phyloP scores from a whole-genome alignment of 2,113 vertebrate genomes.

The Gymnobelideus leadbeateri region DNA sequence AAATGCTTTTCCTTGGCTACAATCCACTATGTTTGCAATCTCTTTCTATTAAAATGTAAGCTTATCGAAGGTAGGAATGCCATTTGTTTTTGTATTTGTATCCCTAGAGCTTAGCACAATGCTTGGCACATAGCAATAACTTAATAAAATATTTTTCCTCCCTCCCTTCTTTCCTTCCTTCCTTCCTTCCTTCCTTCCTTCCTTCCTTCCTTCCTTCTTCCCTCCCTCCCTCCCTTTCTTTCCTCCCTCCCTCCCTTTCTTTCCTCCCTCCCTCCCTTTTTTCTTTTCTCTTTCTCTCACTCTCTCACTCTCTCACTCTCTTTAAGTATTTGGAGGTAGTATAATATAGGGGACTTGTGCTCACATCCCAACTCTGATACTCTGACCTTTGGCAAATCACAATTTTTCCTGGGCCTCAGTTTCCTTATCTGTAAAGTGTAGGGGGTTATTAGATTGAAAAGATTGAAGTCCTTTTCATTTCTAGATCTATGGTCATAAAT shows the following conservation, averaged over 20 bases:
- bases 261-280: too few species aligned
- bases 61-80: neutral
- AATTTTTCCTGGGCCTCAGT: neutral
- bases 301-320: neutral
- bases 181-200: neutral
- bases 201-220: too few species aligned
- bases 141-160: neutral
- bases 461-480: neutral
- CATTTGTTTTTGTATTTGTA: neutral
- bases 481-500: neutral
- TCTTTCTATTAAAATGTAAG: neutral
- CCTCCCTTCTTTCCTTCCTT: too few species aligned
- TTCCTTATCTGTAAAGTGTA: neutral
- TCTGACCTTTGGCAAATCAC: neutral
- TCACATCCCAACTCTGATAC: neutral
- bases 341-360: too few species aligned
- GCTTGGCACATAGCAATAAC: neutral
- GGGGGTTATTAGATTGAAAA: neutral
- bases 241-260: too few species aligned
- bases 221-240: too few species aligned
- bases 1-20: neutral
- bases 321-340: neutral
- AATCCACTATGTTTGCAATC: neutral
- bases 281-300: neutral
- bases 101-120: neutral